Base-by-base conservation (phyloP, 2,797 vertebrate species). In the Pseudochromis fuscus region DNA sequence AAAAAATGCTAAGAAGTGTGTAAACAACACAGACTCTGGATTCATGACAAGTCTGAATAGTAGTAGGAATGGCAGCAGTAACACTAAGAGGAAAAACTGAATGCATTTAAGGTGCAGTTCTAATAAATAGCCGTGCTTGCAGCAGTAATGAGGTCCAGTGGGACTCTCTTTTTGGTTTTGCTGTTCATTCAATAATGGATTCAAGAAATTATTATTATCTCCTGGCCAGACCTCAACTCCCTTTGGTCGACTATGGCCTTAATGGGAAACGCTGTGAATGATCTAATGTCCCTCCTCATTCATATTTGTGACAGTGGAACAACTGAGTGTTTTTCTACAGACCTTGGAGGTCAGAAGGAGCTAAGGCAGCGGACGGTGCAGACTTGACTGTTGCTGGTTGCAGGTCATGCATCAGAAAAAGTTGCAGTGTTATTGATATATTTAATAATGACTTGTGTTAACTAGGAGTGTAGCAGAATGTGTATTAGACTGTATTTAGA, bases 181-280 rank as follows among this genome's bases (percentile, higher is more conserved):
- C 31, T 69, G 72, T 80, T 74, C 42, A 40, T 77, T 83, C 48
- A 63, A 77, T 66, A 71, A 73, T 7, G 1, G 30, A 70, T 51
- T 81, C 56, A 58, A 66, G 53, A 79, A 69, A 27, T 60, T 73
- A 42, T 67, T 62, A 69, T 82, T 83, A 71, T 82, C 46, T 75
- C 50, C 28, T 61, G 68, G 78, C 79, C 58, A 27, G 72, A 67
- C 48, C 61, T 67, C 12, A 9, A 27, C 66, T 81, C 61, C 64
- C 70, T 42, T 67, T 76, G 67, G 58, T 74, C 69, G 69, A 65
- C 72, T 82, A 18, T 71, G 49, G 57, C 49, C 72, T 82, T 69
- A 72, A 69, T 81, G 58, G 55, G 72, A 84, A 87, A 80, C 52
- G 60, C 64, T 81, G 38, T 55, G 65, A 82, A 79, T 82, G 77